A percentile compares a stretch with the other conserved stretches of the same genome.
These are phyloP conservation scores for Eledona agricola DNA, from an alignment of 2,888 invertebrate species.

Conservation along the genomic window DNA sequence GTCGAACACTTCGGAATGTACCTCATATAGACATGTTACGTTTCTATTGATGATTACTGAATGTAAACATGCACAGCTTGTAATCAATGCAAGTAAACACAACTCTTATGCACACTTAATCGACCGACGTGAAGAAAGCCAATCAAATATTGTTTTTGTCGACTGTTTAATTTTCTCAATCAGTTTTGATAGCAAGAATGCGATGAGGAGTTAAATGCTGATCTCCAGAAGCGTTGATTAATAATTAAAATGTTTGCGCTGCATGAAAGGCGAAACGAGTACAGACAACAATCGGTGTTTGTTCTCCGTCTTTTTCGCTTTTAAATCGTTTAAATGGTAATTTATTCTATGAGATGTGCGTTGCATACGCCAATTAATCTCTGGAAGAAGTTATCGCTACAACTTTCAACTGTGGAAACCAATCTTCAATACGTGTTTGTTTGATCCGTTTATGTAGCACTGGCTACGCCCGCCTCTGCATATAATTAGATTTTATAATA, in stretches of 20 bases:
- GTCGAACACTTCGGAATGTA: constrained; percentile 19
- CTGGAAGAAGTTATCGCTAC: constrained; percentile 1
- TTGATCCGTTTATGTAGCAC: no score
- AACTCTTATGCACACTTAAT: constrained; percentile 1
- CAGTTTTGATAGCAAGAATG: constrained; percentile 25
- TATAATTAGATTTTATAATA: no score
- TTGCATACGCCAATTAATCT: constrained; percentile 1
- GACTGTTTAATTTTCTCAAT: constrained; percentile 19
- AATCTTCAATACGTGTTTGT: not conserved
- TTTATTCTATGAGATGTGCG: constrained; percentile 14
- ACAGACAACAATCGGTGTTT: constrained; percentile 18
- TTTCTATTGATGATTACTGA: constrained; percentile 6
- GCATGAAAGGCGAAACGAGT: constrained; percentile 26
- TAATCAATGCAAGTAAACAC: constrained; percentile 3
- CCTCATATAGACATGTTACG: constrained; percentile 6
- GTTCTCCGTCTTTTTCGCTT: constrained; percentile 11
- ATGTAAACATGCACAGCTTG: constrained; percentile 9
- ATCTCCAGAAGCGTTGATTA: constrained; percentile 35
- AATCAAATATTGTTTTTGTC: constrained; percentile 2
- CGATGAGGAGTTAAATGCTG: constrained; percentile 34
- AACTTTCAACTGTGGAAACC: not conserved
- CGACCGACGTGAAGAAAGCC: not conserved
- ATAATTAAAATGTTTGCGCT: constrained; percentile 36
- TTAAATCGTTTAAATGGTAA: constrained; percentile 5
- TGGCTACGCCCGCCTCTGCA: no score